Evolutionary conservation across 2,797 vertebrate genomes (phyloP), one percentile per base, ranked within the genome.

Genomic region (Sylvia borin): DNA sequence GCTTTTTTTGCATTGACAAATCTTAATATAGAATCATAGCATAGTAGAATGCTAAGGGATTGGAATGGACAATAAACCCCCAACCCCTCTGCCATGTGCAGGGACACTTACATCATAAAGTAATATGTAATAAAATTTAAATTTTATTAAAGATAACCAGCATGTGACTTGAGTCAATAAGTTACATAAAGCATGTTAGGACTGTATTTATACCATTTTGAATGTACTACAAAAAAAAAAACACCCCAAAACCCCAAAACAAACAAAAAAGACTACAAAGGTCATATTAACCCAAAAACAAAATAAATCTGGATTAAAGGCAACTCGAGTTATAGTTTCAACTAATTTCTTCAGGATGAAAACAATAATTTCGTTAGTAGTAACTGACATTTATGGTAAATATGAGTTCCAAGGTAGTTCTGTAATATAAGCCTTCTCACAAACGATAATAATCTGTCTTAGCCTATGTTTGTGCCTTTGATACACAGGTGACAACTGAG

Each of bases 91-190:
- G 55, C 34, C 48, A 27, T 14, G 16, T 10, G 5, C 48, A 75
- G 32, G 24, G 19, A 43, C 14, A 38, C 14, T 67, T 66, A 75
- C 22, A 85, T 83, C 57, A 83, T 88, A 53, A 64, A 66, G 82
- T 92, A 95, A 78, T 75, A 87, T 3, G 3, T 74, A 89, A 66
- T 22, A 62, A 78, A 88, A 67, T 80, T 87, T 18, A 73, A 70
- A 54, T 95, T 91, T 89, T 77, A 85, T 76, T 13, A 17, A 57
- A 50, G 40, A 86, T 93, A 77, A 20, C 45, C 47, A 68, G 12
- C 88, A 73, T 70, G 27, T 96, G 82, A 95, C 72, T 89, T 91
- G 62, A 95, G 60, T 77, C 75, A 86, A 11, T 93, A 94, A 96
- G 71, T 95, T 95, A 68, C 64, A 42, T 96, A 40, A 47, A 75